Percentiles rank a stretch among this genome's conserved stretches.
Conservation (phyloP, 2,888 invertebrate species). For the Drosophila suboccidentalis region DNA sequence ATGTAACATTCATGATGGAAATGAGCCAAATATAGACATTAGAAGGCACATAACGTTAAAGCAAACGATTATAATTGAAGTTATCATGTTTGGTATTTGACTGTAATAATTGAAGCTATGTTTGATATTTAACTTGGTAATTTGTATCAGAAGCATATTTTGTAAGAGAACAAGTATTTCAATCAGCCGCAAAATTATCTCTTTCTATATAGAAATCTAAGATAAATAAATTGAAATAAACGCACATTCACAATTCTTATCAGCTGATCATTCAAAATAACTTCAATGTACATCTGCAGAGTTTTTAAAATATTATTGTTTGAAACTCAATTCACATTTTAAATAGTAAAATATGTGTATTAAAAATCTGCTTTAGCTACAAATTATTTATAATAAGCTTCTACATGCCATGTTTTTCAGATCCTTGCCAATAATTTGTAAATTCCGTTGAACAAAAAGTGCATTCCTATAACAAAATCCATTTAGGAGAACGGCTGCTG, state of each 20-base stretch:
- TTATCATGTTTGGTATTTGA: neutral
- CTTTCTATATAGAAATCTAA: no score
- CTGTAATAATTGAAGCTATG: no score
- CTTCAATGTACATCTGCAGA: no score
- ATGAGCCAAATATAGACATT: constrained; percentile 17
- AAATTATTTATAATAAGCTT: neutral
- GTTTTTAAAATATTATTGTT: neutral
- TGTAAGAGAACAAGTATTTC: neutral
- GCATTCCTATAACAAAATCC: constrained; percentile 30
- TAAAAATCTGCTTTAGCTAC: no score
- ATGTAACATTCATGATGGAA: constrained; percentile 9
- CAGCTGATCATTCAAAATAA: no score
- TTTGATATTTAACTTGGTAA: no score
- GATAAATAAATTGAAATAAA: no score
- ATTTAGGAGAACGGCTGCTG: constrained; percentile 22
- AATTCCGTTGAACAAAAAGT: constrained; percentile 7
- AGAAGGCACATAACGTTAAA: neutral
- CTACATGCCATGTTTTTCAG: neutral
- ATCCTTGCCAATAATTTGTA: constrained; percentile 1
- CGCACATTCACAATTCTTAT: neutral
- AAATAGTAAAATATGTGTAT: neutral
- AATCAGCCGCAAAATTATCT: neutral
- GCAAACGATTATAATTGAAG: neutral
- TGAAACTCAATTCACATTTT: neutral
- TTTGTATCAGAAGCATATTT: no score